A percentile compares a stretch with the other conserved stretches of the same genome.
These are phyloP conservation scores for Urocyon cinereoargenteus DNA, from an alignment of 2,797 vertebrate genomes.

Conservation along the genomic window DNA sequence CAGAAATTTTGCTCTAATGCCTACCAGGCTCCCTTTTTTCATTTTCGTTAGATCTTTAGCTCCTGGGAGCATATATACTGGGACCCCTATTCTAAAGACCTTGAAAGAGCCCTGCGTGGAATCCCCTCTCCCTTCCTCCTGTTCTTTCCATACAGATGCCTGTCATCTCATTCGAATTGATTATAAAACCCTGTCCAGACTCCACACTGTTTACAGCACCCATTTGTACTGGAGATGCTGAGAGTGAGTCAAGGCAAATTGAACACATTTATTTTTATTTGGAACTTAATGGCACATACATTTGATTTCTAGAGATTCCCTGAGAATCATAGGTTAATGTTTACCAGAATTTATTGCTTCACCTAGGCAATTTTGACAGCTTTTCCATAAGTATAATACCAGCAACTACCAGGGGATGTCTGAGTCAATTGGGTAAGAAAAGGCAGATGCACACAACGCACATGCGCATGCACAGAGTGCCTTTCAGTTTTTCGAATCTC, in stretches of 20 bases:
- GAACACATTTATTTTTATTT: neutral
- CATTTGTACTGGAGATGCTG: neutral
- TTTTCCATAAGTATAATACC: neutral
- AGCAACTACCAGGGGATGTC: neutral
- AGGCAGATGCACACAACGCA: neutral
- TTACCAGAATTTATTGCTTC: neutral
- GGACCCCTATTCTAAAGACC: neutral
- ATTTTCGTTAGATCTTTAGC: neutral
- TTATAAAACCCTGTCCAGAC: neutral
- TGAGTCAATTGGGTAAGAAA: neutral
- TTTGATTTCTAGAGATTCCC: conserved; percentile 32
- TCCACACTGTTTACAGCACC: neutral
- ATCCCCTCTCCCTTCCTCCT: neutral
- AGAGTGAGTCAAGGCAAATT: neutral
- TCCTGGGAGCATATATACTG: neutral
- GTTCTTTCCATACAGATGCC: neutral
- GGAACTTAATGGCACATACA: neutral
- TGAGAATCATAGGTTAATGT: neutral
- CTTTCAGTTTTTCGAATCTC: neutral
- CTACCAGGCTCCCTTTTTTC: neutral
- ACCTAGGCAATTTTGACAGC: neutral
- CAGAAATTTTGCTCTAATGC: neutral
- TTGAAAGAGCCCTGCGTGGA: neutral
- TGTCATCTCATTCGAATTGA: neutral
- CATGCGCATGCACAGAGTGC: neutral